phyloP scores from a whole-genome alignment of 2,888 invertebrate species.

The Petrophora chlorosata region DNA sequence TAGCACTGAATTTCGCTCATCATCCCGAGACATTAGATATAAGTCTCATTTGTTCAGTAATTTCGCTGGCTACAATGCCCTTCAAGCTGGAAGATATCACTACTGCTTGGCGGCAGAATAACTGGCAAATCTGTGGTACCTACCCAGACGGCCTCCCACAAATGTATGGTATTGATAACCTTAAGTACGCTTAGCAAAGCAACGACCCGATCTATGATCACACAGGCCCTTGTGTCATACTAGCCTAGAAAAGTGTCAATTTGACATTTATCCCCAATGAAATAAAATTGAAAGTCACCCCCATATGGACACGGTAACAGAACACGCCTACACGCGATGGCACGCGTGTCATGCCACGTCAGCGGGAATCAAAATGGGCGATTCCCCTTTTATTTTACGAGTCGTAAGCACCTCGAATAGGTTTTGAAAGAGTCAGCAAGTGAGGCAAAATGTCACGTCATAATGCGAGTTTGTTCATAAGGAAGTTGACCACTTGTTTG shows the following conservation, averaged over 20 bases:
- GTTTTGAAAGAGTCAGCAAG: background rate
- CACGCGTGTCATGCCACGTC: background rate
- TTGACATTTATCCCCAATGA: background rate
- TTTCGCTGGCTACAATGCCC: too few species aligned
- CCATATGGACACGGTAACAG: background rate
- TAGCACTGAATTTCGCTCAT: too few species aligned
- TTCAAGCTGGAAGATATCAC: too few species aligned
- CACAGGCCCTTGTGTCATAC: background rate
- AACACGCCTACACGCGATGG: background rate
- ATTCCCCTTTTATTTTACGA: slow-evolving; percentile 1
- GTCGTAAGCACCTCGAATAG: background rate
- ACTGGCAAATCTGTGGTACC: background rate
- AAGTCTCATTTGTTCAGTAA: too few species aligned
- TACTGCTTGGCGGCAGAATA: too few species aligned
- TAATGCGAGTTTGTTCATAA: background rate
- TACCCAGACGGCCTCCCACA: too few species aligned
- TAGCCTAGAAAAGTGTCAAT: background rate
- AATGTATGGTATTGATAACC: too few species aligned
- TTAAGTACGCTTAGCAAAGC: too few species aligned
- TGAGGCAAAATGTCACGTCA: background rate
- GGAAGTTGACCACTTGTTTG: too few species aligned
- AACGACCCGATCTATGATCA: too few species aligned
- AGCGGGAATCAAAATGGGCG: background rate
- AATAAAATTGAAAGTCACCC: background rate
- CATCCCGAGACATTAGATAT: too few species aligned